Evolutionary conservation across 2,113 vertebrate species (phyloP).

Genomic region (Heteronetta atricapilla): DNA sequence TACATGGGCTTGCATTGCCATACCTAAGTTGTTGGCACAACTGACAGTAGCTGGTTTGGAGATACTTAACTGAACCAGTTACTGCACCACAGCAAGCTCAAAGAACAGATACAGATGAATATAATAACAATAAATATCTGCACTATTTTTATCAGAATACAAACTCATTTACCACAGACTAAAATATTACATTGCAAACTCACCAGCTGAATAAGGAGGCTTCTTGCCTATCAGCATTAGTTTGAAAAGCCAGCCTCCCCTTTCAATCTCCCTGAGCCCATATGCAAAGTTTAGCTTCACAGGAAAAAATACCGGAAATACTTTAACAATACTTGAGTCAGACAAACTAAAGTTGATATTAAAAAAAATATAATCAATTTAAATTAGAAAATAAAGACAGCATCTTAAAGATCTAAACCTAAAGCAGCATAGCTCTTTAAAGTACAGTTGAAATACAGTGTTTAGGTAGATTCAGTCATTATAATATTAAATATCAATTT

Average conservation of each 20-base stretch:
- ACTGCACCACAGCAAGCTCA: background rate
- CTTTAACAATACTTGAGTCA: background rate
- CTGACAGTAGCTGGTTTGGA: too few species aligned
- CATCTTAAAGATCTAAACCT: background rate
- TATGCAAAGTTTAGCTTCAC: background rate
- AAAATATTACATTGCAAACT: background rate
- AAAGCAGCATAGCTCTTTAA: accelerated
- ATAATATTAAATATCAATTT: background rate
- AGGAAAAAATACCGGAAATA: background rate
- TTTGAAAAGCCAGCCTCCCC: background rate
- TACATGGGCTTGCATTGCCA: background rate
- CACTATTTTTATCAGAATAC: background rate
- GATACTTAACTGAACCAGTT: background rate
- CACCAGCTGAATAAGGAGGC: background rate
- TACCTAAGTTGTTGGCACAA: background rate
- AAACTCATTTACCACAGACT: background rate
- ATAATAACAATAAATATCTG: background rate
- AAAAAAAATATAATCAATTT: background rate
- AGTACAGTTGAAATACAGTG: background rate
- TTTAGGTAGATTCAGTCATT: background rate
- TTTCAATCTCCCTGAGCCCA: background rate
- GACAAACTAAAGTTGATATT: background rate
- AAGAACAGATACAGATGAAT: background rate
- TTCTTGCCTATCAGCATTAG: background rate
- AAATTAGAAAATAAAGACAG: background rate